Base-by-base conservation (phyloP, 2,113 vertebrate genomes). In the Notarius quadriscutis region DNA sequence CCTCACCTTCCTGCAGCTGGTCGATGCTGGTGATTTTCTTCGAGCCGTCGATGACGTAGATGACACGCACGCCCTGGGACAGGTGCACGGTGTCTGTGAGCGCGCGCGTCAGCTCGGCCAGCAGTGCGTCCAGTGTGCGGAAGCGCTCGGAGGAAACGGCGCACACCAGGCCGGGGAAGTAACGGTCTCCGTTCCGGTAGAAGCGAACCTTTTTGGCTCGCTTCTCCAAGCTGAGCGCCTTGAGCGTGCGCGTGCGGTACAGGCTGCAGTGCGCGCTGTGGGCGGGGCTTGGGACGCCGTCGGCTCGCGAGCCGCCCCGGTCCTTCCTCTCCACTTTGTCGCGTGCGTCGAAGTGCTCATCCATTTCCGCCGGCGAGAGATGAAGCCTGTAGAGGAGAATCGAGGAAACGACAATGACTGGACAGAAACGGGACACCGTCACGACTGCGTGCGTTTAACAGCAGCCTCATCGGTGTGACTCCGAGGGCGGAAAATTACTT, bases 181-280 rank as follows among this genome's bases (percentile, higher is more conserved):
- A 99, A 0, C 97, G 96, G 92, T 99, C 98, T 60, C 98, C 98
- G 0, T 99, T 99, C 65, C 98, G 97, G 91, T 99, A 99, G 95
- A 99, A 99, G 51, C 97, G 97, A 30, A 99, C 98, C 89, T 99
- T 99, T 95, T 97, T 98, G 89, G 98, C 98, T 84, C 97, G 96
- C 91, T 99, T 99, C 95, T 99, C 98, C 0, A 96, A 96, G 81
- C 96, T 98, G 89, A 99, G 96, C 2, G 97, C 96, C 94, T 98
- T 97, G 87, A 99, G 95, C 8, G 98, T 99, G n/a, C 98, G 97
- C 89, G 97, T 98, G 85, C 97, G 95, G 91, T 97, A 99, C 91
- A 99, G 96, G 93, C 97, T 99, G 95, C 98, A 99, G 94, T 99
- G 97, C 57, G 98, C 98, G 91, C 98, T 99, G 93, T 99, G 98